Evolutionary conservation across 2,113 vertebrate genomes (phyloP).

Genomic region (Trichomycterus rosablanca): DNA sequence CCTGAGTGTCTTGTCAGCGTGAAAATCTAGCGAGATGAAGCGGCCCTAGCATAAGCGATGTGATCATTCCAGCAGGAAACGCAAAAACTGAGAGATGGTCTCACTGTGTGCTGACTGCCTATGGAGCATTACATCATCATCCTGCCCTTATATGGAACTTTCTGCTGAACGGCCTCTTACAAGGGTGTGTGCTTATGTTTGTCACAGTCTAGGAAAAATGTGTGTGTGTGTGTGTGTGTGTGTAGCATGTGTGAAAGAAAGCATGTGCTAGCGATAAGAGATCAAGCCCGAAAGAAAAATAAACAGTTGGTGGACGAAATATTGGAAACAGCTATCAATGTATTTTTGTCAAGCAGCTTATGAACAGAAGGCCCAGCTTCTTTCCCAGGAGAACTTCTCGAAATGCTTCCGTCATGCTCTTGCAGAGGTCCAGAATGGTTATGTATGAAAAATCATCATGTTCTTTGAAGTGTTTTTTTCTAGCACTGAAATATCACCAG

Average conservation of each 20-base stretch:
- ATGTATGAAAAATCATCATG: too few relatives aligned
- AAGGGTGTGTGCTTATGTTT: conserved; percentile 53
- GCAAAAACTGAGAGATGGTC: conserved; percentile 88
- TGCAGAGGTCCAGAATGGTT: too few relatives aligned
- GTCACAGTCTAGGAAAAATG: conserved; percentile 17
- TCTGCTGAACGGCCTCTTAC: conserved; percentile 68
- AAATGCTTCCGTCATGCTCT: too few relatives aligned
- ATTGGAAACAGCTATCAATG: too few relatives aligned
- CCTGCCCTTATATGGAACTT: conserved; percentile 87
- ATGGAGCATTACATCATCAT: conserved; percentile 90
- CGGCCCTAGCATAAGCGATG: conserved; percentile 61
- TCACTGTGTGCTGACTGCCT: conserved; percentile 77
- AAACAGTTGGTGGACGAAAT: background rate
- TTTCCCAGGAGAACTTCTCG: too few relatives aligned
- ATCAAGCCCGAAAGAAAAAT: background rate
- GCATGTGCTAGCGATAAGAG: background rate
- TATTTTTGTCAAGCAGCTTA: too few relatives aligned
- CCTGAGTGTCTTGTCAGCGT: conserved; percentile 51
- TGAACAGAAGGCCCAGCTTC: too few relatives aligned
- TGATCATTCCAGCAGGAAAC: conserved; percentile 81
- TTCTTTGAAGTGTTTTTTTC: too few relatives aligned
- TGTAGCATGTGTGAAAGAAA: conserved; percentile 1
- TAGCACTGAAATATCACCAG: too few relatives aligned
- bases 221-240: conserved; percentile 22
- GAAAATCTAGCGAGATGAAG: conserved; percentile 45